Conservation (phyloP, 1,140 invertebrate species). For the Agrilus planipennis region DNA sequence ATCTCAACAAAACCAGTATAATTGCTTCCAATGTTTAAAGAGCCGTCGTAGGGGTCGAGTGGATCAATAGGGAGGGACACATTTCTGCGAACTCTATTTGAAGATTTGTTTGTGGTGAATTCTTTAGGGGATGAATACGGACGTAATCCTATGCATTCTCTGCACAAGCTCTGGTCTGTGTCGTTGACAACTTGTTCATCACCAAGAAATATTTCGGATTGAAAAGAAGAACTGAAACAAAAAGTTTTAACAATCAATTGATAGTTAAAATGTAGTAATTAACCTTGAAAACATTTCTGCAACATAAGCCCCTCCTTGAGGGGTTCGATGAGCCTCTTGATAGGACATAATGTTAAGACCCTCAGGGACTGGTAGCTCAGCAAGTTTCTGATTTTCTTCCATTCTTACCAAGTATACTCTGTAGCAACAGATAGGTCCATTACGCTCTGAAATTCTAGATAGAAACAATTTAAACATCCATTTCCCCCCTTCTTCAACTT, state of each 20-base stretch:
- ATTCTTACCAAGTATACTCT: slow-evolving; percentile 66
- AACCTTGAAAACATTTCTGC: slow-evolving; percentile 69
- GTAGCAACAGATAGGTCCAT: slow-evolving; percentile 79
- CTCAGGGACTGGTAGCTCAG: slow-evolving; percentile 52
- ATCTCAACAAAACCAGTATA: slow-evolving; percentile 77
- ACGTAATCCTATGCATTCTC: slow-evolving; percentile 39
- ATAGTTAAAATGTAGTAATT: slow-evolving; percentile 1
- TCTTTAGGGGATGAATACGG: slow-evolving; percentile 33
- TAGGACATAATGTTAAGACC: slow-evolving; percentile 57
- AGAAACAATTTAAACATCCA: slow-evolving; percentile 60
- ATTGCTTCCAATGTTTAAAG: slow-evolving; percentile 58
- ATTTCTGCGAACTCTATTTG: slow-evolving; percentile 23
- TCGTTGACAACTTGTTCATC: slow-evolving; percentile 43
- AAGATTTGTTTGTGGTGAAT: slow-evolving; percentile 11
- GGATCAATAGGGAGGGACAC: slow-evolving; percentile 18
- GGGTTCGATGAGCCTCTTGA: slow-evolving; percentile 53
- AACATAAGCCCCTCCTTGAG: slow-evolving; percentile 58
- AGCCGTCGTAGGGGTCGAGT: slow-evolving; percentile 49
- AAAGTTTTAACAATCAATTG: slow-evolving; percentile 2
- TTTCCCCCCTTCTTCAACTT: slow-evolving; percentile 50
- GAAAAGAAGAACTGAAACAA: slow-evolving; percentile 38
- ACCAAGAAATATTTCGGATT: slow-evolving; percentile 52
- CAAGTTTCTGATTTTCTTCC: slow-evolving; percentile 46
- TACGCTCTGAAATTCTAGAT: slow-evolving; percentile 66
- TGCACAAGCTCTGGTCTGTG: slow-evolving; percentile 34